Conservation (phyloP, 2,797 vertebrate species). For the Leucoraja ocellata region DNA sequence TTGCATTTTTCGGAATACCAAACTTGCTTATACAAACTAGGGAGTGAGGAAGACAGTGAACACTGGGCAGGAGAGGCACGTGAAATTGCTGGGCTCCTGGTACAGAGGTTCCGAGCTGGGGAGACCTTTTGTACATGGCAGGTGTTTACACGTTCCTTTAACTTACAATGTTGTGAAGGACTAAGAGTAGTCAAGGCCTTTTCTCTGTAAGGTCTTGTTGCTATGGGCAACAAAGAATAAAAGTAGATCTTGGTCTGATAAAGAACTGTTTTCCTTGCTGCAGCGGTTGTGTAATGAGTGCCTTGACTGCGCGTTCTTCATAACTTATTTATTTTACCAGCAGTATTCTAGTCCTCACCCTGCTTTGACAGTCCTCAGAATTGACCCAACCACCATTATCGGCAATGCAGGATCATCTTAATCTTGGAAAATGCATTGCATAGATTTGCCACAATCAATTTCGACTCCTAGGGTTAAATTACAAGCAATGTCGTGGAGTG, state of each 20-base stretch:
- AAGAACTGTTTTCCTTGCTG: background rate
- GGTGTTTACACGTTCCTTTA: slow-evolving; percentile 2
- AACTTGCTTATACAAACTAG: background rate
- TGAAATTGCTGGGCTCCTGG: background rate
- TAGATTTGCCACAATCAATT: no score
- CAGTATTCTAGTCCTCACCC: background rate
- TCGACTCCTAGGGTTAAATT: no score
- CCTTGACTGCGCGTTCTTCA: background rate
- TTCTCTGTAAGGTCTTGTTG: background rate
- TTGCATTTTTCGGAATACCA: no score
- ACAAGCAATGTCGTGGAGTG: no score
- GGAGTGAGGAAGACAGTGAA: background rate
- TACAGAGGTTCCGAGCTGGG: background rate
- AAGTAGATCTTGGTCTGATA: background rate
- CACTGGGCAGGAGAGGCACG: background rate
- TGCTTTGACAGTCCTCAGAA: background rate
- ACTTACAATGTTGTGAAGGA: background rate
- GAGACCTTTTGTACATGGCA: background rate
- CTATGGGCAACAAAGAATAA: slow-evolving; percentile 16
- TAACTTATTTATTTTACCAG: background rate
- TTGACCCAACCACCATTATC: background rate
- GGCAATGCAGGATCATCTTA: background rate
- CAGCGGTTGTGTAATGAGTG: no score
- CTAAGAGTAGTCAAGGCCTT: background rate
- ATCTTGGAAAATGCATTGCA: no score